Base-by-base conservation (phyloP, 2,797 vertebrate species). In the Merluccius polli region DNA sequence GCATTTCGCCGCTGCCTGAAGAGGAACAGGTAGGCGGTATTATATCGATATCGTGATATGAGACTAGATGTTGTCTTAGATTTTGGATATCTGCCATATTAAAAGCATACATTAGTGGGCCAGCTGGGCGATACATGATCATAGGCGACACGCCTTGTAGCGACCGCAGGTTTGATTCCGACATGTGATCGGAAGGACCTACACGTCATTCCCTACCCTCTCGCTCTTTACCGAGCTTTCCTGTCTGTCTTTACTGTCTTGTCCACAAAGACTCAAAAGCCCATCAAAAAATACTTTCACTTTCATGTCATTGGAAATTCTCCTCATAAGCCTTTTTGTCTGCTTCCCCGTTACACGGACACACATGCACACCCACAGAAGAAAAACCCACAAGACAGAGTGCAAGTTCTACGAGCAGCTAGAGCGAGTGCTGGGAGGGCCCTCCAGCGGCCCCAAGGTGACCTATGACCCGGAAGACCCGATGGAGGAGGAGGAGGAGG, bases 351-450 rank as follows among this genome's bases (percentile, higher is more conserved):
- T 70, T 4, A 18, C 44, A 21, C 44, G 4, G 1, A 3, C 44
- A 52, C 44, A 21, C 18, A 52, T 18, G 5, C 44, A 44, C 41
- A 44, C 41, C 4, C 36, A 38, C 36, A 65, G n/a, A 78, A 92
- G 84, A 72, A 89, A 86, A 44, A 86, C 80, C 68, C 83, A 88
- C 31, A 89, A 79, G 79, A 73, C 85, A 16, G 92, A 94, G 59
- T 87, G 88, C 71, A 93, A 90, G 69, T 91, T 91, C 72, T 87
- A 91, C 16, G 82, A 89, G 21, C 89, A 87, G 75, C 76, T 94
- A 48, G 84, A 92, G 78, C 78, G 83, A 11, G 78, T 94, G 5
- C 84, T 92, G 8, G 73, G 77, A 0, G 74, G 75, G n/a, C 44
- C 86, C n/a, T 85, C 86, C 0, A 38, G 81, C 12, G 72, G 82